Evolutionary conservation across 92 coral and sea anemone genomes (phyloP), one percentile per base, ranked within the genome.

Genomic region (Isaurus tuberculatus): DNA sequence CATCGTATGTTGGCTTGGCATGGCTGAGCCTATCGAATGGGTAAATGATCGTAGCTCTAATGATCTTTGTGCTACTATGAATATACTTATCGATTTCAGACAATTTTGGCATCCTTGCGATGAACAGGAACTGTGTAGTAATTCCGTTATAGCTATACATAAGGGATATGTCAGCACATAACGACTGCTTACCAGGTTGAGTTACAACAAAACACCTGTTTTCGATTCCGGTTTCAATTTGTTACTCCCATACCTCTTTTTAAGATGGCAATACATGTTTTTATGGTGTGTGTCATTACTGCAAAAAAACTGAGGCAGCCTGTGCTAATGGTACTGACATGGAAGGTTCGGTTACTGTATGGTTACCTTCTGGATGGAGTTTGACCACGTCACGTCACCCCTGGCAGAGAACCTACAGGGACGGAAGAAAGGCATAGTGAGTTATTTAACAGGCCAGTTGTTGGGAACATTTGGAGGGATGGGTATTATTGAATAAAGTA

Each of bases 341-440:
- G 97, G 99, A 96, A 34, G 94, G 98, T 0, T 96, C 99, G 0
- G 87, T 96, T 29, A 96, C 99, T 34, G 69, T 94, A 83, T 96
- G 99, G 99, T 89, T 96, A 36, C 99, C 99, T 13, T 80, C 78
- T 68, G 98, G 97, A 23, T 96, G 99, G 99, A 30, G 83, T 20
- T 77, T 96, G 37, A 68, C 27, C 16, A 91, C 78, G 23, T 96
- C 93, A 88, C 84, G 95, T 43, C 98, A 94, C 73, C 99, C 98
- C 0, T 96, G 97, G 97, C 98, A 94, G 80, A 81, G 99, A 49
- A 94, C 97, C 11, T 96, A 96, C 91, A 88, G 88, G 7, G 90
- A 70, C 7, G 85, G 80, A 31, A 92, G 87, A 51, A 96, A 94
- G 72, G 99, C 99, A 63, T 30, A 61, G 99, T 96, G 69, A 93